Evolutionary conservation across 1,140 invertebrate species (phyloP), one percentile per base, ranked within the genome.

Genomic region (Macrocentrus cingulum): DNA sequence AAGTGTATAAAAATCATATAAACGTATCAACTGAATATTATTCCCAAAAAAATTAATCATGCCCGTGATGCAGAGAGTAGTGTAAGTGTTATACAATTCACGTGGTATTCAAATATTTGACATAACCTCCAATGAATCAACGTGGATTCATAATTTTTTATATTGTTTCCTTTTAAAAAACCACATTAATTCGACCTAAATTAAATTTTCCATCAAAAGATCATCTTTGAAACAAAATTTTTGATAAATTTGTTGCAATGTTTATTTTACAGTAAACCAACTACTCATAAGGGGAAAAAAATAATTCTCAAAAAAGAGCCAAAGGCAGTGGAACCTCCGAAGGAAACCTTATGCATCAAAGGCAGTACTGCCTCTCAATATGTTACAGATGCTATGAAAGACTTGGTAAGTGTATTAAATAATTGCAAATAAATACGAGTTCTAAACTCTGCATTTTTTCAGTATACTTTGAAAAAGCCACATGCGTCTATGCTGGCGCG

Each of bases 251-350:
- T n/a, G n/a, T n/a, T n/a, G n/a, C n/a, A n/a, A n/a, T n/a, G n/a
- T n/a, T n/a, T n/a, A n/a, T 41, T 25, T 34, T n/a, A 55, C 67
- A 92, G 90, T 56, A 96, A 96, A 84, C 89, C 95, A 0, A 94
- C 87, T 68, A 96, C 93, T 18, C 87, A 89, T 19, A 89, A 87
- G 75, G 94, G 92, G 32, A 98, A 97, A 79, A 87, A 90, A 64
- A 85, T 88, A 44, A 74, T 99, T 23, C 74, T 90, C 51, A 86
- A 88, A 16, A 84, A 87, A 66, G 94, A 92, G 69, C 91, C 95
- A 0, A 92, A 97, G 79, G 72, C 97, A 3, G 84, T 92, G 62
- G 96, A 98, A 85, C 90, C 93, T 71, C 81, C 87, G 1, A 97
- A 98, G 71, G 86, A 86, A 70, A 84, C 90, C 37, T 74, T 98